These are phyloP conservation scores for Chaetodon trifascialis DNA, from an alignment of 2,113 vertebrate species.

Conservation along the genomic window DNA sequence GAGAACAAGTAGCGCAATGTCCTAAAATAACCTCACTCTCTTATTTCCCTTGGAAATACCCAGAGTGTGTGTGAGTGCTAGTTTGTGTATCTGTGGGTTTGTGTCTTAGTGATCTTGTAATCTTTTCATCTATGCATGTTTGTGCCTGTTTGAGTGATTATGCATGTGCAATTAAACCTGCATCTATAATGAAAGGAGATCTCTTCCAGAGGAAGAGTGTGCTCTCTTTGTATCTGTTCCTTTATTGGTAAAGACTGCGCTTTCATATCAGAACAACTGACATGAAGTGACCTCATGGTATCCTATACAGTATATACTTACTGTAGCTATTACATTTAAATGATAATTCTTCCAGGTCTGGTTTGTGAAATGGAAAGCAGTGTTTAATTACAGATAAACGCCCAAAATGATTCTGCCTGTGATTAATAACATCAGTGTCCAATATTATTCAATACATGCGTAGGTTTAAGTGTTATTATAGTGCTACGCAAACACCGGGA, in stretches of 20 bases:
- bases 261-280: constrained; percentile 37
- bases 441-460: background rate
- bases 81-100: constrained; percentile 33
- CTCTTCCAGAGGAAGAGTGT: constrained; percentile 17
- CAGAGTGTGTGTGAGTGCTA: constrained; percentile 21
- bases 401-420: background rate
- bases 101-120: constrained; percentile 38
- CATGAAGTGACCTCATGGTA: background rate
- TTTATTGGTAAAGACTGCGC: constrained; percentile 31
- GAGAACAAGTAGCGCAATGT: constrained; percentile 39
- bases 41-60: constrained; percentile 78
- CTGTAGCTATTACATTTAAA: constrained; percentile 9
- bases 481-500: constrained; percentile 14
- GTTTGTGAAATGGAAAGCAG: background rate
- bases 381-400: background rate
- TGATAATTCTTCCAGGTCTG: background rate
- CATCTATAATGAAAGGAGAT: constrained; percentile 28
- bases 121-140: constrained; percentile 46
- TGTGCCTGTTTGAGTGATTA: constrained; percentile 35
- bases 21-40: constrained; percentile 57
- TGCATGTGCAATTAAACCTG: constrained; percentile 39
- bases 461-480: background rate
- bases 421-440: background rate
- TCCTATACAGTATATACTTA: background rate
- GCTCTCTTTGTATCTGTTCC: constrained; percentile 23